Conservation (phyloP, 2,888 invertebrate species). For the Melieria crassipennis region DNA sequence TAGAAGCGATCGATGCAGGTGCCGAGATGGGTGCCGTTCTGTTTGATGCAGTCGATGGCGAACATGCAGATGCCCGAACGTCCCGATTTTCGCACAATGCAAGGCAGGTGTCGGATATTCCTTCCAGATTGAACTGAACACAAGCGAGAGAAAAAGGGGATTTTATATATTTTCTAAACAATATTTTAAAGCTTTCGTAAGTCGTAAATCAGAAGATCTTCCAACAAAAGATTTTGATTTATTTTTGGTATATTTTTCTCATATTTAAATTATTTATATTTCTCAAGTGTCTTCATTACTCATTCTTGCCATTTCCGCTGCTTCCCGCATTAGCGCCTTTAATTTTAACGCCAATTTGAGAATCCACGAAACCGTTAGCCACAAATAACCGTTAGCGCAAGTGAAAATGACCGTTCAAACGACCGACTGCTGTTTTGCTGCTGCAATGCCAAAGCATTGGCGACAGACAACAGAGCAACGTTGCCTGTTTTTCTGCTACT, state of each 20-base stretch:
- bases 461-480: neutral
- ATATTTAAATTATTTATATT: conserved; percentile 1
- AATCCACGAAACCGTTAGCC: conserved; percentile 50
- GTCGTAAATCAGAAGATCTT: neutral
- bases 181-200: neutral
- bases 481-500: too few relatives aligned
- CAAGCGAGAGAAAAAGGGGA: conserved; percentile 43
- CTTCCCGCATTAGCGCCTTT: conserved; percentile 51
- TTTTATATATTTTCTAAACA: neutral
- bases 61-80: conserved; percentile 92
- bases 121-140: conserved; percentile 81
- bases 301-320: conserved; percentile 29
- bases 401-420: conserved; percentile 49
- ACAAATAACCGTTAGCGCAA: conserved; percentile 52
- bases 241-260: neutral
- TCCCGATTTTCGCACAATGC: conserved; percentile 82
- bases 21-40: conserved; percentile 90
- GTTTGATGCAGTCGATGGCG: conserved; percentile 89
- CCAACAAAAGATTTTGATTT: neutral
- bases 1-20: conserved; percentile 94
- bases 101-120: conserved; percentile 89
- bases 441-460: neutral
- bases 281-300: neutral
- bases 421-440: neutral
- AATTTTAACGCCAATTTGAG: conserved; percentile 54